Evolutionary conservation across 2,113 vertebrate genomes (phyloP).

Genomic region (Rhinolophus sinicus): DNA sequence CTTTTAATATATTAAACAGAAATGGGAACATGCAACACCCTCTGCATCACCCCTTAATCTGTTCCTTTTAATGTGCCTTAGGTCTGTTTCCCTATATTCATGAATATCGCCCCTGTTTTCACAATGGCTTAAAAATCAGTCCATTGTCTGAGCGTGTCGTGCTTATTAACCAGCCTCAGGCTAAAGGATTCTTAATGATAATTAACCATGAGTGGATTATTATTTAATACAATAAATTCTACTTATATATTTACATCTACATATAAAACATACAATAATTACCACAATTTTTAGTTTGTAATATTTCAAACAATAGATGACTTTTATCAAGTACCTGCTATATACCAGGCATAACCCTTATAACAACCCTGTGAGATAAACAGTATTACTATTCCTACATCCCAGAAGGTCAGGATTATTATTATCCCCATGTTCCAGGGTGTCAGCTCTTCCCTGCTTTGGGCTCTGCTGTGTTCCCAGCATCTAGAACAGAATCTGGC

Average conservation of each 20-base stretch:
- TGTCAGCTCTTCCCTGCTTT: no score
- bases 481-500: background rate
- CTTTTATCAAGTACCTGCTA: background rate
- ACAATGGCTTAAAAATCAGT: rapidly evolving
- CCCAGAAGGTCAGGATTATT: background rate
- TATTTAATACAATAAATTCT: background rate
- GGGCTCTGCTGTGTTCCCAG: rapidly evolving
- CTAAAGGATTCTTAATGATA: background rate
- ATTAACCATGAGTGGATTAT: background rate
- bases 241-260: background rate
- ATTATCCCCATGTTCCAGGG: background rate
- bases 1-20: background rate
- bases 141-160: rapidly evolving
- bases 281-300: background rate
- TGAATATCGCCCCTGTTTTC: background rate
- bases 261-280: background rate
- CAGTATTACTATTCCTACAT: background rate
- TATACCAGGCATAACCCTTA: no score
- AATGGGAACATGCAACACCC: background rate
- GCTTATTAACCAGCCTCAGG: background rate
- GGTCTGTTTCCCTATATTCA: no score
- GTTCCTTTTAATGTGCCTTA: rapidly evolving
- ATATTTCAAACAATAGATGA: background rate
- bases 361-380: no score
- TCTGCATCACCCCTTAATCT: background rate